A percentile compares a stretch with the other conserved stretches of the same genome.
phyloP scores from a whole-genome alignment of 2,113 vertebrate genomes.

The Casuarius casuarius region DNA sequence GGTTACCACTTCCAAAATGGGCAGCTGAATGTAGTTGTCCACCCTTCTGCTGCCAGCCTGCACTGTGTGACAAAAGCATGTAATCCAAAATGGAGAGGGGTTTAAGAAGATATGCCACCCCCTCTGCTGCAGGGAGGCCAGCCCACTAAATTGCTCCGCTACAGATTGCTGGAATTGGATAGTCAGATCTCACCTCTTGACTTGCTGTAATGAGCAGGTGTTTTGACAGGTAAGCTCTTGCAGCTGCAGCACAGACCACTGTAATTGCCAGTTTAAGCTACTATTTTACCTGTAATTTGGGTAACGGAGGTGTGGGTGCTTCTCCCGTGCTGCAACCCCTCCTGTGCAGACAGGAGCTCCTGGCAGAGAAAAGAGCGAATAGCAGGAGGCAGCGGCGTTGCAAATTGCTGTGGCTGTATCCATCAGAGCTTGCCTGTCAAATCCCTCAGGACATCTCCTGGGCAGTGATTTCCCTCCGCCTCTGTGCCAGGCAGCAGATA shows the following conservation, averaged over 20 bases:
- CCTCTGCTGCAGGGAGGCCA: neutral
- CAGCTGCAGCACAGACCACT: neutral
- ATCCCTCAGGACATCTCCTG: neutral
- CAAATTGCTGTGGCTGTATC: constrained; percentile 15
- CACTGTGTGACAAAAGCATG: neutral
- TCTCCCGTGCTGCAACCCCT: neutral
- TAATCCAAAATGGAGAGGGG: accelerated
- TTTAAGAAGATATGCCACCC: neutral
- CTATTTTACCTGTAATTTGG: neutral
- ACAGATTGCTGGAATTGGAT: neutral
- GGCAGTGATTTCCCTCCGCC: neutral
- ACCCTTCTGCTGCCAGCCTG: neutral
- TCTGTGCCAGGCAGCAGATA: constrained; percentile 14
- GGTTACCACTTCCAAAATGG: neutral
- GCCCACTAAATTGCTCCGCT: neutral
- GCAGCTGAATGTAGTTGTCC: neutral
- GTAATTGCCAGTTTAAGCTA: neutral
- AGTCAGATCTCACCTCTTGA: neutral
- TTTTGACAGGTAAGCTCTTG: neutral
- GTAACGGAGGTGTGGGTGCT: neutral
- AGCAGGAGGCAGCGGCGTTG: neutral
- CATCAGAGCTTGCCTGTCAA: neutral
- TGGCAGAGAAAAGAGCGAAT: neutral
- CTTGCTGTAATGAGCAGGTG: neutral
- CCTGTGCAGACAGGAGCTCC: neutral